These are phyloP conservation scores for Pararge aegeria DNA, from an alignment of 1,140 invertebrate species.

Conservation along the genomic window DNA sequence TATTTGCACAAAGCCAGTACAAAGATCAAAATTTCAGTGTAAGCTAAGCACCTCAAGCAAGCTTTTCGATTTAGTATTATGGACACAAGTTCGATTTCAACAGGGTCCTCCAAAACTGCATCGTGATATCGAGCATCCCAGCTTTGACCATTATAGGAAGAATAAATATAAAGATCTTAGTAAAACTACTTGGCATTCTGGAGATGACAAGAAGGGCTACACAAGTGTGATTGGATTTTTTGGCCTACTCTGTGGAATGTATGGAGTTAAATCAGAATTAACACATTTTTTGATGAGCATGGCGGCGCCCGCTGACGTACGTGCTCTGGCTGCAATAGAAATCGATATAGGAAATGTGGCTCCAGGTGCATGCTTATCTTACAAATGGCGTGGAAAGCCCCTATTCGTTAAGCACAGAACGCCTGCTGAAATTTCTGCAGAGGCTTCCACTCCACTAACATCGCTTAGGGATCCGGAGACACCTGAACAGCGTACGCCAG, in stretches of 20 bases:
- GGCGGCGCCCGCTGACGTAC: conserved; percentile 55
- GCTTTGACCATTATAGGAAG: conserved; percentile 61
- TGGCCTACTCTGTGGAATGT: conserved; percentile 46
- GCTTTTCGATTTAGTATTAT: conserved; percentile 10
- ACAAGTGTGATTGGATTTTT: conserved; percentile 52
- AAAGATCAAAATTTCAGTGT: background rate
- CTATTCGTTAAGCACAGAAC: conserved; percentile 90
- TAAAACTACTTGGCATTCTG: conserved; percentile 50
- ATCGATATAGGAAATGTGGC: conserved; percentile 52
- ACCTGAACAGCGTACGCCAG: conserved; percentile 83
- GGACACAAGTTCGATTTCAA: conserved; percentile 55
- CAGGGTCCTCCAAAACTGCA: conserved; percentile 51
- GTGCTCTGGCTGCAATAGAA: conserved; percentile 59
- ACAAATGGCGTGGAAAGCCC: conserved; percentile 93
- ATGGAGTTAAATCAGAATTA: conserved; percentile 46
- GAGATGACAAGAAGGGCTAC: conserved; percentile 51
- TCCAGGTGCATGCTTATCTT: conserved; percentile 79
- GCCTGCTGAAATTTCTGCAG: conserved; percentile 84
- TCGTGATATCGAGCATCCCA: conserved; percentile 55
- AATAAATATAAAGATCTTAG: conserved; percentile 46
- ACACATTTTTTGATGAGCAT: conserved; percentile 49
- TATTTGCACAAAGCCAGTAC: background rate
- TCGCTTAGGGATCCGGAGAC: conserved; percentile 87
- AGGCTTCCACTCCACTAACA: conserved; percentile 82
- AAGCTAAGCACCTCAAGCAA: background rate